phyloP scores from a whole-genome alignment of 2,113 vertebrate species.

The Piliocolobus tephrosceles region DNA sequence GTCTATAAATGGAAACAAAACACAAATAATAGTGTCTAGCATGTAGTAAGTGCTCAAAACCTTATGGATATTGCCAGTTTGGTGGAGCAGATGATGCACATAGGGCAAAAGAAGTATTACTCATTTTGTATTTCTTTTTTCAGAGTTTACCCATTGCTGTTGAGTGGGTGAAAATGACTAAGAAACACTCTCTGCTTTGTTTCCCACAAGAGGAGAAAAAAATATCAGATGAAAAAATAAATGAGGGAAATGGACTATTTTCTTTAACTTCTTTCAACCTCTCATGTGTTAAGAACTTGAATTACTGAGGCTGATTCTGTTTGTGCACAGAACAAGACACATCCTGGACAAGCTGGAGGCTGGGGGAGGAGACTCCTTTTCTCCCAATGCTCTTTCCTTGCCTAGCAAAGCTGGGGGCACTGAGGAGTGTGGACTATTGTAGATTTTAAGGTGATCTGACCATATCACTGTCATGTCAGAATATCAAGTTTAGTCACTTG shows the following conservation, averaged over 20 bases:
- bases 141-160: neutral
- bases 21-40: neutral
- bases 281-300: neutral
- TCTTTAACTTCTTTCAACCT: neutral
- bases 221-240: neutral
- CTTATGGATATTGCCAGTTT: neutral
- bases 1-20: neutral
- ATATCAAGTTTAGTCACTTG: neutral
- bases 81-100: neutral
- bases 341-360: neutral
- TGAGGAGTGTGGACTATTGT: neutral
- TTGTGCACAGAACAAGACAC: neutral
- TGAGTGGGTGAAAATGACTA: neutral
- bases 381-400: neutral
- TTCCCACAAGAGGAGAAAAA: neutral
- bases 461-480: neutral
- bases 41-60: neutral
- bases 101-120: neutral
- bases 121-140: neutral
- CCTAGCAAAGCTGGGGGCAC: neutral
- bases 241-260: neutral
- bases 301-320: neutral
- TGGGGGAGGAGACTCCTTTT: neutral
- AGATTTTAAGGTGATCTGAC: neutral
- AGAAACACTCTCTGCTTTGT: neutral